phyloP scores from a whole-genome alignment of 1,140 invertebrate genomes.

The Ruditapes philippinarum region DNA sequence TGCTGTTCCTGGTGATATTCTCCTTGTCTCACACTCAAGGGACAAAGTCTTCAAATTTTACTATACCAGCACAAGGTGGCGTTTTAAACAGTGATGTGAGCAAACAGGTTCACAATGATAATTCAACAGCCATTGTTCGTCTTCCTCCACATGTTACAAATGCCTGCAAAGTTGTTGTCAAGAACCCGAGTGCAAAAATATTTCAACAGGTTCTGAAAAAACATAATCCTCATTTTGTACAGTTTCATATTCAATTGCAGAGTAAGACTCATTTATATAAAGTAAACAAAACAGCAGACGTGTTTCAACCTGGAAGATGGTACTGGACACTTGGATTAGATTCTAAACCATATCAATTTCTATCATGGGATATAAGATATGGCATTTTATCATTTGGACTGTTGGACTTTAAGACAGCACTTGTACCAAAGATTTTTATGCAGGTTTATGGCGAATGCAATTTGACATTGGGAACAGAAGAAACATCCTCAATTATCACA shows the following conservation, averaged over 20 bases:
- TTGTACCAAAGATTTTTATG: neutral
- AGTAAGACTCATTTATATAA: too few relatives aligned
- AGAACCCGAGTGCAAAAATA: neutral
- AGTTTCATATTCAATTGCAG: neutral
- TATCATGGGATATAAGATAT: neutral
- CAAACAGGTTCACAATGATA: too few relatives aligned
- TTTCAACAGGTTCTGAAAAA: neutral
- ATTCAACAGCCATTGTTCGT: too few relatives aligned
- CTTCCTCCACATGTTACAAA: neutral
- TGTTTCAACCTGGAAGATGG: slow-evolving; percentile 17
- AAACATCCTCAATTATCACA: neutral
- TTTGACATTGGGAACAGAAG: neutral
- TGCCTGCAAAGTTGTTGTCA: neutral
- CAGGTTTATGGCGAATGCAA: neutral
- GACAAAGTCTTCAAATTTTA: too few relatives aligned
- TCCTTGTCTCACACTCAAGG: too few relatives aligned
- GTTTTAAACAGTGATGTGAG: too few relatives aligned
- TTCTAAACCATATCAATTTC: neutral
- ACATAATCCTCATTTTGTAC: neutral
- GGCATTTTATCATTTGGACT: slow-evolving; percentile 1
- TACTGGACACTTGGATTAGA: neutral
- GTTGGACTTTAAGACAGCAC: slow-evolving; percentile 15
- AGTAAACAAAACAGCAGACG: neutral
- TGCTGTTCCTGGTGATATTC: too few relatives aligned
- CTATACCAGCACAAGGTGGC: too few relatives aligned